Base-by-base conservation (phyloP, 1,140 invertebrate genomes). In the Drosophila hydei region DNA sequence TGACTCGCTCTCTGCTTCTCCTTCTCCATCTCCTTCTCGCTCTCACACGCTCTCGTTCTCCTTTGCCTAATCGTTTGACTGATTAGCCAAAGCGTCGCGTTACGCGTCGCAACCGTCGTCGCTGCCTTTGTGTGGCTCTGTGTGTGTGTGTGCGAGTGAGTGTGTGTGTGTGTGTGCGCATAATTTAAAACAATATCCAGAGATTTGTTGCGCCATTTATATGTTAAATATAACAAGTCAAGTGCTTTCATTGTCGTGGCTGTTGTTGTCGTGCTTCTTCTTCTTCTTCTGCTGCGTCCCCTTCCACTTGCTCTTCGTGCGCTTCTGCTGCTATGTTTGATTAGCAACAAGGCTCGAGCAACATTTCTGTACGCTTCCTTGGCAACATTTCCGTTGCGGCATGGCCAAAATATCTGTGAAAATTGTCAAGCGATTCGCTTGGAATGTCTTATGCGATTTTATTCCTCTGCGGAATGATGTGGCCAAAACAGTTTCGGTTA, bases 131-230 rank as follows among this genome's bases (percentile, higher is more conserved):
- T 40, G 16, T 58, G 38, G n/a, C 9, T 25, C 3, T 19, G 8
- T 11, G 11, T 42, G 14, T 55, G 5, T 55, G 38, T 36, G 18
- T 55, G 5, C 43, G 19, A 36, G 11, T 47, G 30, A 43, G 36
- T 16, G 7, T 47, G 30, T 47, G n/a, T 71, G 19, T 56, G 36
- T 75, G 54, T 79, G 79, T 75, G 70, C 68, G 75, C 55, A 70
- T 64, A 75, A 88, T 81, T 87, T 79, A 88, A 87, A 87, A 81
- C 83, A 88, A 87, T 87, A 81, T 87, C 81, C 81, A 87, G 79
- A 85, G 81, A 85, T 85, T 85, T 85, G 81, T 87, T 87, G 68
- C 69, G 77, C 72, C 83, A 88, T 88, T 88, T 88, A 79, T 89
- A 73, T 79, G 87, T 87, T 77, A 83, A 76, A 87, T 73, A 79